A percentile compares a stretch with the other conserved stretches of the same genome.
These are phyloP conservation scores for Galerucella nymphaeae DNA, from an alignment of 2,888 invertebrate genomes.

Conservation along the genomic window DNA sequence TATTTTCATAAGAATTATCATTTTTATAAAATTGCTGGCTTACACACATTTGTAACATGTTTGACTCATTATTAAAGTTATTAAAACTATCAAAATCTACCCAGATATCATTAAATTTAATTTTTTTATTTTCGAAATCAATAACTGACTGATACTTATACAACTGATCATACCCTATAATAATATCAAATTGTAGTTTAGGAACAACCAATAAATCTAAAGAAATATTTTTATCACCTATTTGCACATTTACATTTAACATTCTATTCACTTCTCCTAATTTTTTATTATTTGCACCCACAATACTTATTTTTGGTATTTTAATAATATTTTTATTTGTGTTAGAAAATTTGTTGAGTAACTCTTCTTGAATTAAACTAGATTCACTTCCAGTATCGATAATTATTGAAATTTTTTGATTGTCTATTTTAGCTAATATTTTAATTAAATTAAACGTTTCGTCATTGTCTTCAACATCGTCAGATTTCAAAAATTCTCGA, in stretches of 20 bases:
- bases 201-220: not conserved
- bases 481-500: constrained; percentile 2
- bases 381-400: no score
- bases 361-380: no score
- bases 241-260: not conserved
- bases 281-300: no score
- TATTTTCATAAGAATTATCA: not conserved
- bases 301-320: no score
- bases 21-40: not conserved
- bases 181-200: constrained; percentile 2
- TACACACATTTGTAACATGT: no score
- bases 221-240: not conserved
- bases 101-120: constrained; percentile 1
- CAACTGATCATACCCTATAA: not conserved
- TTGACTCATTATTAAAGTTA: not conserved
- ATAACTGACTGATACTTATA: constrained; percentile 1
- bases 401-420: no score
- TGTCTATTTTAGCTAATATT: not conserved
- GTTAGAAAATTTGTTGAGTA: no score
- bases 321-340: no score
- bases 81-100: not conserved
- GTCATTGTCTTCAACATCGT: not conserved
- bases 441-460: not conserved
- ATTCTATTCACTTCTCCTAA: not conserved
- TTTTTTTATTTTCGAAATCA: constrained; percentile 2